Base-by-base conservation (phyloP, 2,888 invertebrate genomes). In the Tuberolachnus salignus region DNA sequence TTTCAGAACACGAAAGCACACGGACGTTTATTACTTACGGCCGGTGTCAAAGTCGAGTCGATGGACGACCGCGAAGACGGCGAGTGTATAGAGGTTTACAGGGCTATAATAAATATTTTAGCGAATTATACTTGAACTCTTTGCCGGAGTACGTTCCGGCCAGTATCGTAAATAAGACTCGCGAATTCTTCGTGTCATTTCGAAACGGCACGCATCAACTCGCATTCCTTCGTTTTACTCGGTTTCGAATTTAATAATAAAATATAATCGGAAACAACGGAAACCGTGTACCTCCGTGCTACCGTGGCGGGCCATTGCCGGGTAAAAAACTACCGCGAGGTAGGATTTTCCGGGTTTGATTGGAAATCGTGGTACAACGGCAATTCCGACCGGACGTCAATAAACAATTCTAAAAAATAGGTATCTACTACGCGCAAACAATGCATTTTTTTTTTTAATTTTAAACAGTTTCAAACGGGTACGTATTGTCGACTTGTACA, bases 91-190 rank as follows among this genome's bases (percentile, higher is more conserved):
- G n/a, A 34, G 34, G 34, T 34, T 6, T 4, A 6, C 34, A 34
- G 6, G 34, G 6, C 34, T 34, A 34, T 34, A 34, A 34, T 34
- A 6, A 34, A 6, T 34, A 34, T n/a, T n/a, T n/a, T 34, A 34
- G 72, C 10, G 53, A 63, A 53, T 63, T 53, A 64, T 63, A 21
- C 34, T 13, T 69, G 34, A n/a, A n/a, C n/a, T n/a, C n/a, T n/a
- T n/a, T n/a, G n/a, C n/a, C n/a, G 16, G 26, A 63, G 3, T 11
- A 4, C 10, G n/a, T 42, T 73, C 42, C 51, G 21, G 51, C 19
- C 51, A 51, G 3, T 34, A 63, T 23, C 63, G 34, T 49, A 21
- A n/a, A 46, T 53, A 21, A 42, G 64, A 53, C n/a, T 21, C 13
- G 16, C 21, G 63, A 42, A 63, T 72, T 72, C 34, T 49, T 26